These are phyloP conservation scores for Thera britannica DNA, from an alignment of 2,888 invertebrate species.

Conservation along the genomic window DNA sequence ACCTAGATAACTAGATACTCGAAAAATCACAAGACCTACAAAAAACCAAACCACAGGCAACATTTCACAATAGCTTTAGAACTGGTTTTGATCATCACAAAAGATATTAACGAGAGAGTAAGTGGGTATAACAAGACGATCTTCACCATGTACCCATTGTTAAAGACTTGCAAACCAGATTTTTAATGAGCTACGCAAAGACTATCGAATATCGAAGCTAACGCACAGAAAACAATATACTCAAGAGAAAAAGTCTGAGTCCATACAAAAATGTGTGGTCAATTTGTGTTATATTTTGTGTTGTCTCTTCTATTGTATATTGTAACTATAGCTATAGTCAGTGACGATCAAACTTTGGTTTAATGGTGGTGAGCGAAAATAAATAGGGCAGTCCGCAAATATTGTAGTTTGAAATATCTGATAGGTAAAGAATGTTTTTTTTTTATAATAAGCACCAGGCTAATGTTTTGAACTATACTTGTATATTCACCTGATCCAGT, in stretches of 20 bases:
- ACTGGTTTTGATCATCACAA: slow-evolving; percentile 24
- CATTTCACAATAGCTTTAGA: slow-evolving; percentile 5
- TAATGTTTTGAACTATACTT: too few relatives aligned
- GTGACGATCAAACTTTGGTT: background rate
- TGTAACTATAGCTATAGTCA: too few relatives aligned
- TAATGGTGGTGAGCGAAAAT: background rate
- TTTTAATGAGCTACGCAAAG: slow-evolving; percentile 15
- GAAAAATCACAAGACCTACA: background rate
- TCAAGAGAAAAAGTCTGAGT: too few relatives aligned
- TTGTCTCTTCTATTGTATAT: background rate
- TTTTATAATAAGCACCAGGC: too few relatives aligned
- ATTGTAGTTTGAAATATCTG: too few relatives aligned
- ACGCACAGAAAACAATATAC: too few relatives aligned
- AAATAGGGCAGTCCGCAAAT: too few relatives aligned
- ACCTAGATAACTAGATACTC: background rate
- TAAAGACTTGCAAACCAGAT: slow-evolving; percentile 21
- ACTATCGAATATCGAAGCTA: background rate
- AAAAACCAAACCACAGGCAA: slow-evolving; percentile 6
- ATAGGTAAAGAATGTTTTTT: too few relatives aligned
- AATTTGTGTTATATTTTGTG: too few relatives aligned
- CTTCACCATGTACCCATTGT: slow-evolving; percentile 17
- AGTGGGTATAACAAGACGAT: slow-evolving; percentile 9
- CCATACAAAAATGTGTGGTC: too few relatives aligned
- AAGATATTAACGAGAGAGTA: slow-evolving; percentile 25
- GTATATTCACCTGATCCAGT: too few relatives aligned